Evolutionary conservation across 2,888 invertebrate species (phyloP).

Genomic region (Drosophila pullipes): DNA sequence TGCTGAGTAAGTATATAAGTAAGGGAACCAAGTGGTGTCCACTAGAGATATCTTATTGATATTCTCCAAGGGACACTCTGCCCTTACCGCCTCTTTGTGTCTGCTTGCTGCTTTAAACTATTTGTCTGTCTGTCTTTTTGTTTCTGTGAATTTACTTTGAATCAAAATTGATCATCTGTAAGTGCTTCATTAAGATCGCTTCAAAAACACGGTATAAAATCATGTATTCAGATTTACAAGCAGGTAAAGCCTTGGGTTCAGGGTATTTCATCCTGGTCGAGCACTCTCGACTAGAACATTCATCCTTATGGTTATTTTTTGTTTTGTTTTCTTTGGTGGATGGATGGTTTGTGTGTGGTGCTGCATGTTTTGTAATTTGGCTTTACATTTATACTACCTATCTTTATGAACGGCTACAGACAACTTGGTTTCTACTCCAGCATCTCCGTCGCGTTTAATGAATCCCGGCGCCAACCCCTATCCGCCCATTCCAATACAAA

Average conservation of each 20-base stretch:
- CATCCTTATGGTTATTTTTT: background rate
- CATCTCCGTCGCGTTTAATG: conserved; percentile 93
- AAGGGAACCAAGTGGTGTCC: background rate
- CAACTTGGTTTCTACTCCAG: conserved; percentile 92
- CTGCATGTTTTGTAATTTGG: conserved; percentile 41
- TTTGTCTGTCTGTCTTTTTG: background rate
- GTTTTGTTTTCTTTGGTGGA: background rate
- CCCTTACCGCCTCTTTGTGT: background rate
- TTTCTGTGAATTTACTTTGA: background rate
- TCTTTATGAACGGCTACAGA: conserved; percentile 64
- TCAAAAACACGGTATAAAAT: background rate
- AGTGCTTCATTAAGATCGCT: background rate
- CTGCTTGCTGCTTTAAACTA: background rate
- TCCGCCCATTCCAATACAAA: conserved; percentile 87
- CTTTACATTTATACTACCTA: conserved; percentile 35
- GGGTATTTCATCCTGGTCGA: background rate
- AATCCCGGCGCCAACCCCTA: conserved; percentile 90
- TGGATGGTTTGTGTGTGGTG: conserved; percentile 17
- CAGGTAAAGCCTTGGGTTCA: background rate
- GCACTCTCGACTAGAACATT: background rate
- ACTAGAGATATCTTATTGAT: background rate
- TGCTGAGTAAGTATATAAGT: conserved; percentile 85
- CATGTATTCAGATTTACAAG: background rate
- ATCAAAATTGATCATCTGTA: background rate
- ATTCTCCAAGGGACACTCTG: background rate